Percentiles rank a stretch among this genome's conserved stretches.
Conservation (phyloP, 2,888 invertebrate species). For the Pimpla rufipes region DNA sequence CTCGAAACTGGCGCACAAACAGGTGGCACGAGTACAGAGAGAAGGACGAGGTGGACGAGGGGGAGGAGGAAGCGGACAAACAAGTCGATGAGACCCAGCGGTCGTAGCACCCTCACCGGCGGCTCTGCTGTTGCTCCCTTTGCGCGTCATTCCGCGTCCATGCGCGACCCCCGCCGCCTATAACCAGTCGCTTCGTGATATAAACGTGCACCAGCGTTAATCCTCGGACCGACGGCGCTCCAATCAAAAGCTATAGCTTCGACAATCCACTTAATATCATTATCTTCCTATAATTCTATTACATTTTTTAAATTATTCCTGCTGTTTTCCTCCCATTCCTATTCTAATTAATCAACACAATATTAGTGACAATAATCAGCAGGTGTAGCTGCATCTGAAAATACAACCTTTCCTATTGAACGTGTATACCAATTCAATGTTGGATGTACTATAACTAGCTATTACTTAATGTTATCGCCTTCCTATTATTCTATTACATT, state of each 20-base stretch:
- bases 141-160: constrained; percentile 3
- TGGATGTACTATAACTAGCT: too few species aligned
- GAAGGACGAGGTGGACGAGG: not conserved
- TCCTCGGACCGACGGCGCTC: not conserved
- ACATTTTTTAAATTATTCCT: too few species aligned
- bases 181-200: constrained; percentile 16
- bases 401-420: too few species aligned
- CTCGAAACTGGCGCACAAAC: constrained; percentile 58
- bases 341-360: too few species aligned
- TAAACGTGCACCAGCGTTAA: not conserved
- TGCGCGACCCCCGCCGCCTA: not conserved
- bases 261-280: too few species aligned
- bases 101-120: not conserved
- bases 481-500: too few species aligned
- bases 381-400: too few species aligned
- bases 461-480: too few species aligned
- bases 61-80: not conserved
- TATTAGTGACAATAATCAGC: too few species aligned
- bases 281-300: too few species aligned
- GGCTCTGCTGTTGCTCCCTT: constrained; percentile 29
- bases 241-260: too few species aligned
- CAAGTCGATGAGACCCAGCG: constrained; percentile 14
- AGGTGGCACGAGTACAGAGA: constrained; percentile 51
- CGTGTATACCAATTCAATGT: not conserved
- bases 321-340: too few species aligned